Evolutionary conservation across 2,113 vertebrate species (phyloP).

Genomic region (Glaucomys volans): DNA sequence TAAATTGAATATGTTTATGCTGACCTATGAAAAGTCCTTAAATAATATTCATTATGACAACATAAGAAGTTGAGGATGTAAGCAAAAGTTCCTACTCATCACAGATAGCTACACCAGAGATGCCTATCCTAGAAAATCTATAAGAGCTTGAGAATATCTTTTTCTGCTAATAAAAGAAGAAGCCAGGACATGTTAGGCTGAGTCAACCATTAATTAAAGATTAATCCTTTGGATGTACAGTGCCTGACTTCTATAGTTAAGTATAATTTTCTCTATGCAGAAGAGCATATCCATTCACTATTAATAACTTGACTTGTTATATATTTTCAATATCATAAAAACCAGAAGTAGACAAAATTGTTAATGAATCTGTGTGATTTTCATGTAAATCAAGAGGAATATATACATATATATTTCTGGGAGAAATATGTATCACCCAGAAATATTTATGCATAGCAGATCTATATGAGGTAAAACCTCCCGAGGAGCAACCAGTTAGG

Average conservation of each 20-base stretch:
- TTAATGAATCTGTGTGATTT: background rate
- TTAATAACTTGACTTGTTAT: background rate
- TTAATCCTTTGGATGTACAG: background rate
- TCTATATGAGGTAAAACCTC: background rate
- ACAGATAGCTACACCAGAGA: background rate
- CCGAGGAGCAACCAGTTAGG: background rate
- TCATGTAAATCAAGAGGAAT: background rate
- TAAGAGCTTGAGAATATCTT: background rate
- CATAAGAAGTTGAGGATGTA: background rate
- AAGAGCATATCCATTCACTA: background rate
- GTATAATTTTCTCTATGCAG: background rate
- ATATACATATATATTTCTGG: too few species aligned
- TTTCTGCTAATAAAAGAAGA: background rate
- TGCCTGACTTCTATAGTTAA: background rate
- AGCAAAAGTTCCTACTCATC: background rate
- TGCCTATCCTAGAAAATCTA: background rate
- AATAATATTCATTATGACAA: background rate
- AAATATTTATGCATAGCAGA: slow-evolving; percentile 45
- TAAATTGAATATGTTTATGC: background rate
- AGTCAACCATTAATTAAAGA: slow-evolving; percentile 11
- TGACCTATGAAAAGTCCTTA: background rate
- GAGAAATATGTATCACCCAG: too few species aligned
- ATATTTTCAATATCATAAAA: background rate
- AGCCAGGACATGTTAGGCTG: background rate
- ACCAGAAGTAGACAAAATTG: background rate